phyloP scores from a whole-genome alignment of 1,140 invertebrate species.

The Conus betulinus region DNA sequence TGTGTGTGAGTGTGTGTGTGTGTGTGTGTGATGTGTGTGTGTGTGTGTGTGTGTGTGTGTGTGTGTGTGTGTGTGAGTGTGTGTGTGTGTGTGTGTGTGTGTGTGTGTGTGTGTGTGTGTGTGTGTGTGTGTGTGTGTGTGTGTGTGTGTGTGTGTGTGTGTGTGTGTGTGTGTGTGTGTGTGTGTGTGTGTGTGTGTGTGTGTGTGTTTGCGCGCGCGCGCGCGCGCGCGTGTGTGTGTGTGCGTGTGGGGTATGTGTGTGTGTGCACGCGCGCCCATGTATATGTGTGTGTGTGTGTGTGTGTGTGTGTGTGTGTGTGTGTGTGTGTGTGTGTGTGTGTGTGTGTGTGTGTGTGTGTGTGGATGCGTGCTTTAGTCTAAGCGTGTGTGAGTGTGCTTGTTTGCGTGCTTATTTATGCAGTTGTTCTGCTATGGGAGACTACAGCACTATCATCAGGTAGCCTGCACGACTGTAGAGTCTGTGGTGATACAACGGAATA shows the following conservation, averaged over 20 bases:
- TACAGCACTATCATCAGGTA: no score
- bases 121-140: slow-evolving; percentile 7
- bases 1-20: background rate
- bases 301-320: slow-evolving; percentile 2
- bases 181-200: background rate
- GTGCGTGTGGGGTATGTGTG: background rate
- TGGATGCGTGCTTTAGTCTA: background rate
- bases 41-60: slow-evolving; percentile 5
- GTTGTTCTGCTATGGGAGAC: background rate
- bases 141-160: slow-evolving; percentile 10
- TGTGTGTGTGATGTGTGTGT: background rate
- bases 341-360: slow-evolving; percentile 1
- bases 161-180: slow-evolving; percentile 1
- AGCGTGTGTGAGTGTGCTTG: background rate
- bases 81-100: background rate
- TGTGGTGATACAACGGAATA: background rate
- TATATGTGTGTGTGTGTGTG: background rate
- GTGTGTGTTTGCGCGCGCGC: background rate
- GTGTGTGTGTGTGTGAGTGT: background rate
- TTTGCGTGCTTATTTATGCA: background rate
- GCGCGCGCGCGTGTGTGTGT: background rate
- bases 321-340: slow-evolving; percentile 15
- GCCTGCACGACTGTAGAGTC: background rate
- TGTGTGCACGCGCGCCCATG: no score
- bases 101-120: background rate